Evolutionary conservation across 2,888 invertebrate species (phyloP).

Genomic region (Allygus modestus): DNA sequence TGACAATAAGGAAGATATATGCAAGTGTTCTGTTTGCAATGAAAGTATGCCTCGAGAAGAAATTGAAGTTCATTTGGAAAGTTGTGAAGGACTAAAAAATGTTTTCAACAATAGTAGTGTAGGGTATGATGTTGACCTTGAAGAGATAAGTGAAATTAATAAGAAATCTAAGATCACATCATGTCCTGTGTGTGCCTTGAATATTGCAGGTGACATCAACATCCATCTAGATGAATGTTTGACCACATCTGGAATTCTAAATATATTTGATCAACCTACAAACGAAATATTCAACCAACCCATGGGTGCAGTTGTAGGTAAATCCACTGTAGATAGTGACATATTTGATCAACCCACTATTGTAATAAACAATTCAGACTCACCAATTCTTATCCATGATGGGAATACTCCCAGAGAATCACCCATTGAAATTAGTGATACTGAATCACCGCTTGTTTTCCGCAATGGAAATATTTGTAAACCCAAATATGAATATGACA

Average conservation of each 20-base stretch:
- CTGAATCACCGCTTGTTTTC: neutral
- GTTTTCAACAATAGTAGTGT: conserved; percentile 66
- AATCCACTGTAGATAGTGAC: neutral
- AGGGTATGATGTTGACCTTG: conserved; percentile 62
- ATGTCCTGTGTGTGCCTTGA: conserved; percentile 69
- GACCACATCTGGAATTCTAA: conserved; percentile 20
- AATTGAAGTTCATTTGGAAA: conserved; percentile 70
- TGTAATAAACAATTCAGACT: neutral
- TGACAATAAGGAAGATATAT: conserved; percentile 61
- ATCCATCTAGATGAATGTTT: conserved; percentile 70
- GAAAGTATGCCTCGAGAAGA: conserved; percentile 61
- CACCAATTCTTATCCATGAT: neutral
- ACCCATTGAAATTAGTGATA: conserved; percentile 7
- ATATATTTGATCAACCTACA: conserved; percentile 13
- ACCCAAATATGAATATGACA: conserved; percentile 5
- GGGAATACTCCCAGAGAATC: neutral
- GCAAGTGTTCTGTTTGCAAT: conserved; percentile 70
- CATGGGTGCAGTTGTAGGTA: too few species aligned
- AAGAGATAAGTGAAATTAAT: conserved; percentile 36
- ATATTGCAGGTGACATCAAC: conserved; percentile 68
- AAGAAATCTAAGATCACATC: conserved; percentile 46
- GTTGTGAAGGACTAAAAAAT: conserved; percentile 67
- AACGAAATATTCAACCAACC: neutral
- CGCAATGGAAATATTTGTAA: neutral
- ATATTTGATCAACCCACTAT: neutral